phyloP scores from a whole-genome alignment of 2,888 invertebrate species.

The Parnassius apollo region DNA sequence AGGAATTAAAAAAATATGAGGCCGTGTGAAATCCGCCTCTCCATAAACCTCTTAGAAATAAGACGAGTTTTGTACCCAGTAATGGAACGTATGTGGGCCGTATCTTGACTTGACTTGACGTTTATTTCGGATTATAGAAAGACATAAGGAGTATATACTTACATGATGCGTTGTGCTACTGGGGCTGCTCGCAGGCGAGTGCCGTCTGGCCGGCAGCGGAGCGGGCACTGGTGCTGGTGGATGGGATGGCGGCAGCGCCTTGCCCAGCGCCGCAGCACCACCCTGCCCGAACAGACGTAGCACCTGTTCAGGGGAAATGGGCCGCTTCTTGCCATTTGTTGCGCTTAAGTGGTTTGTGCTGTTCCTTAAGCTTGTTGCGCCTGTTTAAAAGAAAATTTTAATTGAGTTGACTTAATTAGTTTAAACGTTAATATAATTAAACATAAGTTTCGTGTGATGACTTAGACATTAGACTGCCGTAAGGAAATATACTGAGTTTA shows the following conservation, averaged over 20 bases:
- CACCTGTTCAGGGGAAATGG: conserved; percentile 93
- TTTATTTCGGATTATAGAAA: too few relatives aligned
- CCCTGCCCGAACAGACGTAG: conserved; percentile 83
- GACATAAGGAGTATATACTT: conserved; percentile 34
- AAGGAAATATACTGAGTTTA: too few relatives aligned
- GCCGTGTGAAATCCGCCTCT: too few relatives aligned
- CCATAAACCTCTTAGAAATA: too few relatives aligned
- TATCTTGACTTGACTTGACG: too few relatives aligned
- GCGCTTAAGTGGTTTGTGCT: conserved; percentile 80
- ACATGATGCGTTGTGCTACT: conserved; percentile 90
- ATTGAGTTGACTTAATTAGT: not conserved
- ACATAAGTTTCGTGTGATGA: too few relatives aligned
- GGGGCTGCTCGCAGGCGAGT: conserved; percentile 88
- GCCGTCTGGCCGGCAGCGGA: conserved; percentile 73
- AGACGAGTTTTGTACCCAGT: too few relatives aligned
- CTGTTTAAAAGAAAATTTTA: conserved; percentile 35
- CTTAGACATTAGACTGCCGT: too few relatives aligned
- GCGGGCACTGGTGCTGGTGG: conserved; percentile 74
- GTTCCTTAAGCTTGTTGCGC: conserved; percentile 67
- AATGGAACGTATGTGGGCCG: too few relatives aligned
- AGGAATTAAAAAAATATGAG: too few relatives aligned
- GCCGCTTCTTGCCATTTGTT: conserved; percentile 86
- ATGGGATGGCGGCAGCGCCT: conserved; percentile 72
- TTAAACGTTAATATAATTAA: not conserved
- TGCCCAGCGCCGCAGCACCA: conserved; percentile 72